These are phyloP conservation scores for Sericinus montela DNA, from an alignment of 2,888 invertebrate genomes.

Conservation along the genomic window DNA sequence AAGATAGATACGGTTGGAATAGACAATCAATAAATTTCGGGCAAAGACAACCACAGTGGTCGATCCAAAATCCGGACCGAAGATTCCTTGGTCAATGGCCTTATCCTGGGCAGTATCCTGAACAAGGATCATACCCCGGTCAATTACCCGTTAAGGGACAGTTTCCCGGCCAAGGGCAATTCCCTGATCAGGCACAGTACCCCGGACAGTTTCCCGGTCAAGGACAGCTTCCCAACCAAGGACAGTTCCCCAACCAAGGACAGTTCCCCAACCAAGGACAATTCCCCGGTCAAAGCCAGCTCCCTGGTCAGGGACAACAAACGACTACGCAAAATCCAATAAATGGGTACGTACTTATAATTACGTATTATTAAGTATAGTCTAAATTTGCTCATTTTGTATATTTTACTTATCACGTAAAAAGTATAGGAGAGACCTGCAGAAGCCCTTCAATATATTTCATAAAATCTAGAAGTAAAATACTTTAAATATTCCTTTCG, in stretches of 20 bases:
- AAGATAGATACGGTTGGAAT: conserved; percentile 51
- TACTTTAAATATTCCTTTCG: too few species aligned
- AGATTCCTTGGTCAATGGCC: conserved; percentile 17
- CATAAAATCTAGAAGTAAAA: too few species aligned
- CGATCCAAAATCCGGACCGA: neutral
- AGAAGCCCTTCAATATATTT: too few species aligned
- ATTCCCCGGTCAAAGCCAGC: conserved; percentile 37
- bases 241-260: conserved; percentile 21
- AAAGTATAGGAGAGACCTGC: too few species aligned
- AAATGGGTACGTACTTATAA: conserved; percentile 3
- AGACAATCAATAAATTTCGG: conserved; percentile 15
- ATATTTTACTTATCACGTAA: too few species aligned
- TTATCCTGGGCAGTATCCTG: conserved; percentile 1
- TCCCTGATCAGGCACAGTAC: conserved; percentile 7
- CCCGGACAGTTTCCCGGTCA: conserved; percentile 11
- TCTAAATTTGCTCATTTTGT: too few species aligned
- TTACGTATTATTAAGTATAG: too few species aligned
- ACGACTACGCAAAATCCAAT: conserved; percentile 12
- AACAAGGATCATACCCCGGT: conserved; percentile 5
- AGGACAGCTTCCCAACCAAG: conserved; percentile 44
- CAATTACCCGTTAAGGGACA: conserved; percentile 11
- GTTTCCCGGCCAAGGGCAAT: neutral
- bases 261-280: conserved; percentile 26
- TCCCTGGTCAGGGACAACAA: conserved; percentile 16
- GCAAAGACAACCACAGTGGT: neutral